Conservation (phyloP, 2,797 vertebrate species). For the Buceros bicornis region DNA sequence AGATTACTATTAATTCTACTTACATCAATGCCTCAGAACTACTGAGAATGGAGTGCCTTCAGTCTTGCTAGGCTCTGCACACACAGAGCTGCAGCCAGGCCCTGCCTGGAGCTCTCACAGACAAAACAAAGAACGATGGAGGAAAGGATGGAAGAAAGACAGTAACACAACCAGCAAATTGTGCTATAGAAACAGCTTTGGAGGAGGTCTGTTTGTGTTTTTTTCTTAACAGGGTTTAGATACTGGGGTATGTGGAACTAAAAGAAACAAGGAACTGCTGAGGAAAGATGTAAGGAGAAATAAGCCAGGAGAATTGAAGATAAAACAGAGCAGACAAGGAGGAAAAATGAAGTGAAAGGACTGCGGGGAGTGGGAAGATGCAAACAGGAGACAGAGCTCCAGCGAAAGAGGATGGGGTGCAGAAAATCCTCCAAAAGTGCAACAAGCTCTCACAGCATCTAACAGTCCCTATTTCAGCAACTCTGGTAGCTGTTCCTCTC, state of each 20-base stretch:
- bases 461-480: constrained; percentile 54
- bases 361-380: background rate
- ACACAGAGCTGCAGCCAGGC: background rate
- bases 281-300: background rate
- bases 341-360: constrained; percentile 50
- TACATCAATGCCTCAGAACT: constrained; percentile 7
- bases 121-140: background rate
- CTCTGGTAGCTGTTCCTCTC: constrained; percentile 71
- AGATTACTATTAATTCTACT: constrained; percentile 18
- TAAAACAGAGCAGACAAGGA: background rate
- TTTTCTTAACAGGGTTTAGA: background rate
- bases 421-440: constrained; percentile 29
- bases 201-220: background rate
- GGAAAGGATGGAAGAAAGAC: background rate
- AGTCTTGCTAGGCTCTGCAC: background rate
- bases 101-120: background rate
- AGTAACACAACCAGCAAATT: background rate
- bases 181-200: background rate
- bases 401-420: constrained; percentile 40
- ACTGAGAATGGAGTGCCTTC: background rate
- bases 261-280: background rate
- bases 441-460: constrained; percentile 17
- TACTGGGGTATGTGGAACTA: background rate
- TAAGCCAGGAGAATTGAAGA: background rate
- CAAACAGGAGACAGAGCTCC: background rate